phyloP scores from a whole-genome alignment of 2,113 vertebrate genomes.

The Esox niger region DNA sequence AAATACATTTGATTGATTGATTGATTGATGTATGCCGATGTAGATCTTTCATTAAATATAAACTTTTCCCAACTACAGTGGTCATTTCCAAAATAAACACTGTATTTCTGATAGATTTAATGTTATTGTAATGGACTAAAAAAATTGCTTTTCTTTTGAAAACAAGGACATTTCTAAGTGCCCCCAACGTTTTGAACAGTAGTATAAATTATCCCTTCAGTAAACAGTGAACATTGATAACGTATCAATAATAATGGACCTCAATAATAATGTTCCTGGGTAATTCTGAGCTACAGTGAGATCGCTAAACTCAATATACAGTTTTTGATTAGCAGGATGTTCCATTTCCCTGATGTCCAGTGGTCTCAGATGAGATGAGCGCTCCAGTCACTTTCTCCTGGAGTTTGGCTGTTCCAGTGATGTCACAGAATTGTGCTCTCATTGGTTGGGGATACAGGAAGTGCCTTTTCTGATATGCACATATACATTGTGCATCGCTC shows the following conservation, averaged over 20 bases:
- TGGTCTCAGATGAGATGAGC: neutral
- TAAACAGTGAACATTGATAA: neutral
- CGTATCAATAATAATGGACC: neutral
- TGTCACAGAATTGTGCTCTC: neutral
- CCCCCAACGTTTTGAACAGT: no score
- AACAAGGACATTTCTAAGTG: no score
- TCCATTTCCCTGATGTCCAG: neutral
- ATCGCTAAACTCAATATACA: neutral
- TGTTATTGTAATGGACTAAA: no score
- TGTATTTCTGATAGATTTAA: no score
- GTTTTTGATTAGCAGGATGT: conserved; percentile 22
- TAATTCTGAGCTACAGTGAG: neutral
- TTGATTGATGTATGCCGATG: no score
- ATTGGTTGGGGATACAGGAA: no score
- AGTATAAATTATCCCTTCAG: conserved; percentile 2
- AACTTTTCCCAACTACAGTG: no score
- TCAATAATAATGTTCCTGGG: neutral
- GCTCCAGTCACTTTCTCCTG: neutral
- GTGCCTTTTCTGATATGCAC: conserved; percentile 6
- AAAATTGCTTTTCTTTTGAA: no score
- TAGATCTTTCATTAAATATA: no score
- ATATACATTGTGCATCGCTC: conserved; percentile 4
- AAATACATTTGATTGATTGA: no score
- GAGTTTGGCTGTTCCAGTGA: neutral
- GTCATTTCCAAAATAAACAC: no score